Conservation (phyloP, 2,797 vertebrate species). For the Premnoplex brunnescens region DNA sequence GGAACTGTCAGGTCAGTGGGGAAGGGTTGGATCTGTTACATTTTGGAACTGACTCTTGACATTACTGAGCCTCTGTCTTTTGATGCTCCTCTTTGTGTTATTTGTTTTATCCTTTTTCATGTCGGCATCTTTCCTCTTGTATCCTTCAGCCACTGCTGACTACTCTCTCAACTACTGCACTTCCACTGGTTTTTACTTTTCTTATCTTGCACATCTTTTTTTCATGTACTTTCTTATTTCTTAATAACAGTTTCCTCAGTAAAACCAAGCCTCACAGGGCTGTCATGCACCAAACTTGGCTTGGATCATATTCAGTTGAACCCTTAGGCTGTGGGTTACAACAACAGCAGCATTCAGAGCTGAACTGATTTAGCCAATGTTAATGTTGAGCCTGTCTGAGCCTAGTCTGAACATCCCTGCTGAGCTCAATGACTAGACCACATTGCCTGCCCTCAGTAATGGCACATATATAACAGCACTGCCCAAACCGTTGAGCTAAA, state of each 20-base stretch:
- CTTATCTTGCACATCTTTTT: not conserved
- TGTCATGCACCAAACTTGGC: not conserved
- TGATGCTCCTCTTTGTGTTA: not conserved
- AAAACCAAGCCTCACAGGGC: not conserved
- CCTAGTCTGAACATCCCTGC: not conserved
- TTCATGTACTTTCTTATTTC: not conserved
- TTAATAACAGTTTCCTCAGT: not conserved
- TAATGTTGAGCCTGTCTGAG: not conserved
- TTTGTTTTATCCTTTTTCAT: not conserved
- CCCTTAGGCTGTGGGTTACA: not conserved
- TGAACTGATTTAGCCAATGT: not conserved
- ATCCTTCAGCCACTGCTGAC: not conserved
- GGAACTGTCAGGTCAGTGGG: not conserved
- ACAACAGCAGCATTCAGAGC: not conserved
- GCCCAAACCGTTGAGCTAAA: not conserved
- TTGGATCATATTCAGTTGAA: not conserved
- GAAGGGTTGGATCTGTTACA: not conserved
- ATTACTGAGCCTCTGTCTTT: not conserved
- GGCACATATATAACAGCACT: not conserved
- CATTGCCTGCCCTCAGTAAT: not conserved
- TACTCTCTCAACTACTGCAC: not conserved
- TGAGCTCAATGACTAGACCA: not conserved
- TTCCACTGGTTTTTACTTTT: not conserved
- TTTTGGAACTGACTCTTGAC: not conserved
- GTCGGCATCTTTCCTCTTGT: not conserved